Evolutionary conservation across 2,797 vertebrate species (phyloP), one percentile per base, ranked within the genome.

Genomic region (Coluber constrictor): DNA sequence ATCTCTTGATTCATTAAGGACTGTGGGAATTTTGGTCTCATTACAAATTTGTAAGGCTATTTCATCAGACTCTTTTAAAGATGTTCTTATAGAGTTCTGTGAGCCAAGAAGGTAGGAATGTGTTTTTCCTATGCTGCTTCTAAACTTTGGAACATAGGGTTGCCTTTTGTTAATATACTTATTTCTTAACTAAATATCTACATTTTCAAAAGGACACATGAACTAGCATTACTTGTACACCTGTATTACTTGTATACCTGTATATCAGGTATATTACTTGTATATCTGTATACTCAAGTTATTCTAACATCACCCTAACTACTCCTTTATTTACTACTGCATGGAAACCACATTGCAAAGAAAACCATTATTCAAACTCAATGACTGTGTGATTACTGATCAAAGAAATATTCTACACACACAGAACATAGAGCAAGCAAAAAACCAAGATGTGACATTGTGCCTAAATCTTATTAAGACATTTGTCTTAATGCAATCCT

Each of bases 161-260:
- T 66, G 88, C 60, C 92, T 92, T 96, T 96, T 90, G 94, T 95
- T 83, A 95, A 37, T 43, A 79, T 83, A 47, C 25, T 79, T 79
- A 79, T 79, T 94, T 95, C 93, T 93, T 93, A 54, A 94, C 90
- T 92, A 96, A 95, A 93, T 95, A 95, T 37, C 87, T 96, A 91
- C 89, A 94, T 93, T 90, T 95, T 90, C 90, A 95, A 94, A 95
- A 63, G 95, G 74, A 96, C 93, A 96, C 93, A 92, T 94, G 96
- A 94, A 96, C 97, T 95, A 95, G 54, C 74, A 88, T 95, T 95
- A 93, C 37, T 90, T 94, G 18, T 93, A 94, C 92, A 95, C 86
- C 32, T 94, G 63, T 91, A 95, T 93, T 6, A 7, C 47, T 6
- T 6, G 7, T 51, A 51, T 37, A 37, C 37, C 37, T 37, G 37